Conservation (phyloP, 2,888 invertebrate genomes). For the Apeira syringaria region DNA sequence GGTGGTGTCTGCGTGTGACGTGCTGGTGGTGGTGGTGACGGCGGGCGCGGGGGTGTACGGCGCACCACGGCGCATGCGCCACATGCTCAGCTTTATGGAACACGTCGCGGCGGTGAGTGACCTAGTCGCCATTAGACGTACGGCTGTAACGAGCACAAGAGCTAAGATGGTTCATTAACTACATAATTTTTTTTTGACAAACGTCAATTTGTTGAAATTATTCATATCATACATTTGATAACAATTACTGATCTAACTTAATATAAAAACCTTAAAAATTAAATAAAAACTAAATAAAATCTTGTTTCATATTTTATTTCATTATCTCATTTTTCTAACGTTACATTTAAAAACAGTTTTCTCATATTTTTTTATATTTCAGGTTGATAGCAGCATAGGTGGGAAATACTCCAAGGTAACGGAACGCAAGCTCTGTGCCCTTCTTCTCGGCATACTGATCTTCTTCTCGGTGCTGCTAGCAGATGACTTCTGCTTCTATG, state of each 20-base stretch:
- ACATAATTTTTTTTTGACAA: too few relatives aligned
- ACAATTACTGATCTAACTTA: too few relatives aligned
- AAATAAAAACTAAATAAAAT: too few relatives aligned
- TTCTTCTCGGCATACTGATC: slow-evolving; percentile 64
- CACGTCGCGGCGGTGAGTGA: slow-evolving; percentile 68
- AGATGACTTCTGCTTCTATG: slow-evolving; percentile 74
- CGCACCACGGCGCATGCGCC: slow-evolving; percentile 76
- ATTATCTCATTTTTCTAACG: too few relatives aligned
- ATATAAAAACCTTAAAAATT: too few relatives aligned
- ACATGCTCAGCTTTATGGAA: slow-evolving; percentile 76
- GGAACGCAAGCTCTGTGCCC: slow-evolving; percentile 66
- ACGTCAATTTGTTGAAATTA: too few relatives aligned
- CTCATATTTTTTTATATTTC: too few relatives aligned
- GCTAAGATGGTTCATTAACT: too few relatives aligned
- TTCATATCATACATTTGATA: too few relatives aligned
- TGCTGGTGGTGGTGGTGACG: slow-evolving; percentile 77
- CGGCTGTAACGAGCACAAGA: too few relatives aligned
- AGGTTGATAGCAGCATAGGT: slow-evolving; percentile 74
- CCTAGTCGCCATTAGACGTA: background rate
- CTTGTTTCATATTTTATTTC: too few relatives aligned
- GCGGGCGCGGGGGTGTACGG: slow-evolving; percentile 80
- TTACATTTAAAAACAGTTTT: too few relatives aligned
- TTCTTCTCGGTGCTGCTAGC: slow-evolving; percentile 68
- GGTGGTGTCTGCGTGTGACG: slow-evolving; percentile 82
- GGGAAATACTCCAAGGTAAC: slow-evolving; percentile 62